Evolutionary conservation across 2,888 invertebrate genomes (phyloP).

Genomic region (Xestia sexstrigata): DNA sequence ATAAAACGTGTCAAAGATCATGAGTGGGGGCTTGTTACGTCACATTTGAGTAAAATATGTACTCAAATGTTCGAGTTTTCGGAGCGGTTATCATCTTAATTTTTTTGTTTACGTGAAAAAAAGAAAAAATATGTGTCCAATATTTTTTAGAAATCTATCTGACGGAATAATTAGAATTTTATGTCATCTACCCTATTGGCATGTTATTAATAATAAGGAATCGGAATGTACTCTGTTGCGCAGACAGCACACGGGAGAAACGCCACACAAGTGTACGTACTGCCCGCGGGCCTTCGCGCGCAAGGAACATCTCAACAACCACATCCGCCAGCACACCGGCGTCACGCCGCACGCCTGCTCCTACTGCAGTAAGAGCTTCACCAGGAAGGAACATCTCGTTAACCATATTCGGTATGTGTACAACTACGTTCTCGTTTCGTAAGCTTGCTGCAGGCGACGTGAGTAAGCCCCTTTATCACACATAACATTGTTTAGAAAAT

Average conservation of each 20-base stretch:
- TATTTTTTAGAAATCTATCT: too few species aligned
- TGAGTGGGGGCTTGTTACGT: too few species aligned
- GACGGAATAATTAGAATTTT: too few species aligned
- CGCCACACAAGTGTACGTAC: conserved; percentile 94
- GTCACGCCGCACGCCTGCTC: conserved; percentile 93
- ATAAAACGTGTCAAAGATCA: too few species aligned
- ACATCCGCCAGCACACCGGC: conserved; percentile 94
- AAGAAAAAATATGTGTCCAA: too few species aligned
- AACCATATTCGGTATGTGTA: conserved; percentile 89
- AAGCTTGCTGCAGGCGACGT: conserved; percentile 12
- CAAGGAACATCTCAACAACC: conserved; percentile 97
- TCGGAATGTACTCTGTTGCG: conserved; percentile 88
- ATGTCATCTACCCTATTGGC: conserved; percentile 14
- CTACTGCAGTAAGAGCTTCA: conserved; percentile 93
- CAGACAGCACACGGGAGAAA: conserved; percentile 95
- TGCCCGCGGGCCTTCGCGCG: conserved; percentile 91
- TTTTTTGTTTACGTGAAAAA: too few species aligned
- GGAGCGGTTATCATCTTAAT: too few species aligned
- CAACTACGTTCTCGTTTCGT: not conserved
- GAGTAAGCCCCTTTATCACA: not conserved
- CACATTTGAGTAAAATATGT: too few species aligned
- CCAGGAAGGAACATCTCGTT: conserved; percentile 93
- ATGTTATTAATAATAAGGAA: conserved; percentile 72
- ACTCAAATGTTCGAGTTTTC: too few species aligned
- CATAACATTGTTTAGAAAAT: conserved; percentile 14